These are phyloP conservation scores for Balaeniceps rex DNA, from an alignment of 2,113 vertebrate species.

Conservation along the genomic window DNA sequence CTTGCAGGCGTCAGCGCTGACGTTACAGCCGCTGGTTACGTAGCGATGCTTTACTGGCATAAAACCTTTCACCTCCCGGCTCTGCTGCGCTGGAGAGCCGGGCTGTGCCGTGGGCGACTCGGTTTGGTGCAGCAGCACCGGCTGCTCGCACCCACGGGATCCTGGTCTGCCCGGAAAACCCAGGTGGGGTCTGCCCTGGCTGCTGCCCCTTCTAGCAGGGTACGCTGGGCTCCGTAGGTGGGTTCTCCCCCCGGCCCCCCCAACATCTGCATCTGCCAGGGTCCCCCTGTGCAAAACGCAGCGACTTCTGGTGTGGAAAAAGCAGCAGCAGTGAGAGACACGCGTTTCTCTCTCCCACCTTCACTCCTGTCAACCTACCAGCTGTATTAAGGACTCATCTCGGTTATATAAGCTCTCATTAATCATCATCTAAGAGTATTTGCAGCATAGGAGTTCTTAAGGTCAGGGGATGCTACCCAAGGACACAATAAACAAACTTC, in stretches of 20 bases:
- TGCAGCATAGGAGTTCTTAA: not conserved
- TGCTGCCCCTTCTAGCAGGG: not conserved
- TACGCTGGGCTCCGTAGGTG: rapidly evolving
- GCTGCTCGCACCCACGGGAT: rapidly evolving
- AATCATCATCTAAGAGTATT: conserved; percentile 32
- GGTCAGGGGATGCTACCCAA: conserved; percentile 17
- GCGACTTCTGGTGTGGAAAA: not conserved
- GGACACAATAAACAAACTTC: not conserved
- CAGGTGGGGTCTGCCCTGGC: not conserved
- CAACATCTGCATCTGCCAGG: not conserved
- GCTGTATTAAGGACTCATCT: not conserved
- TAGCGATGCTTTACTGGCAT: not conserved
- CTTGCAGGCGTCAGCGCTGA: not conserved
- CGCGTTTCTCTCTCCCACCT: not conserved
- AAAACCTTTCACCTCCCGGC: not conserved
- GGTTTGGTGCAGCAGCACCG: not conserved
- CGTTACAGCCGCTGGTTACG: not conserved
- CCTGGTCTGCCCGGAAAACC: not conserved
- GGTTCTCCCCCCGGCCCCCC: not conserved
- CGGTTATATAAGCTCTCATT: not conserved
- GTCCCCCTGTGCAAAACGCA: rapidly evolving
- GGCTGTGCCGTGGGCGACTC: rapidly evolving
- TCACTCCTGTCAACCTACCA: not conserved
- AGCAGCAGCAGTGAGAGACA: not conserved
- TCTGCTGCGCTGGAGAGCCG: rapidly evolving